Evolutionary conservation across 2,113 vertebrate genomes (phyloP), one percentile per base, ranked within the genome.

Genomic region (Cyphomyrus plagiostoma): DNA sequence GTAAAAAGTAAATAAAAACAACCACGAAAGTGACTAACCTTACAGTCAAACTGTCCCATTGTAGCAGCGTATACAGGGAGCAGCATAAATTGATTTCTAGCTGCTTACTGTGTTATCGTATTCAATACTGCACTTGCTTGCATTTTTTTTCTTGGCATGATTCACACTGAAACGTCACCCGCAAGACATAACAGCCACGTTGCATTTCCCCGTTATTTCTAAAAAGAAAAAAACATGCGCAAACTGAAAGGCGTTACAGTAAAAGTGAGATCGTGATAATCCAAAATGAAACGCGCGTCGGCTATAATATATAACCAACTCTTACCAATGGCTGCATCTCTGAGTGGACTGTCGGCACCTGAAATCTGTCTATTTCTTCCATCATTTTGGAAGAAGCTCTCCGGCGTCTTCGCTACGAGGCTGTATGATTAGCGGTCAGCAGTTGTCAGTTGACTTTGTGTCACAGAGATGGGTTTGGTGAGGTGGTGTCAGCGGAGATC

Each of bases 341-440:
- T 66, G 97, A 97, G 91, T 97, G 96, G 88, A 96, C 97, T 86
- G 97, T 98, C 92, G 98, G 98, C 93, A 98, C 98, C 92, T 98
- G 98, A 93, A 98, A 98, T 95, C 97, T 96, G 92, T 99, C 98
- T 92, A 98, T 99, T 94, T 98, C 98, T 93, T 99, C 97, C 98
- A 98, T 98, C 98, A 99, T 98, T 91, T 95, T 98, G 96, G 94
- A 95, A 92, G 92, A 92, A 91, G 90, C 70, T 86, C 90, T 90
- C 88, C 88, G 74, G 89, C 9, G 46, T 85, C 87, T 87, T 89
- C 86, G 86, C 62, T 52, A 4, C 19, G 52, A 88, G 9, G 46
- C 45, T 48, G 39, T 42, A 48, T 23, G 19, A 84, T 11, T 48
- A 10, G 15, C 45, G 17, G 3, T 30, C 50, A 39, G 86, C 85